phyloP scores from a whole-genome alignment of 2,888 invertebrate genomes.

The Ectropis crepuscularia region DNA sequence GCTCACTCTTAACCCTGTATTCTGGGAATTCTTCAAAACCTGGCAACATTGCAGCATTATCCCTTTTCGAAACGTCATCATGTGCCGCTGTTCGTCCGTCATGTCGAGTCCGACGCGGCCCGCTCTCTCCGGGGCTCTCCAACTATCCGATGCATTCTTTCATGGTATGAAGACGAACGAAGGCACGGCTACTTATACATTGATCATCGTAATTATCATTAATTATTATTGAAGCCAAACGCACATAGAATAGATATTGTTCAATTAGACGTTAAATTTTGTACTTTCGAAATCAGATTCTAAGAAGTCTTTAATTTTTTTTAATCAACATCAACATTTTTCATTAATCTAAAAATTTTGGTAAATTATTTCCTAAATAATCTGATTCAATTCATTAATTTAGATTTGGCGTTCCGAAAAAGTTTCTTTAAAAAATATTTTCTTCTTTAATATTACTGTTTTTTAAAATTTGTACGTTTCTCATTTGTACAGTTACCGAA shows the following conservation, averaged over 20 bases:
- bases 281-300: slow-evolving; percentile 84
- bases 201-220: slow-evolving; percentile 60
- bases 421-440: slow-evolving; percentile 84
- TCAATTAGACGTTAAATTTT: slow-evolving; percentile 79
- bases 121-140: slow-evolving; percentile 41
- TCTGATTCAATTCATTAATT: slow-evolving; percentile 77
- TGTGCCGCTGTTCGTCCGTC: slow-evolving; percentile 48
- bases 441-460: slow-evolving; percentile 79
- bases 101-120: slow-evolving; percentile 41
- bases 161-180: slow-evolving; percentile 78
- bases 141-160: slow-evolving; percentile 47
- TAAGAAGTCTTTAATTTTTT: slow-evolving; percentile 80
- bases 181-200: slow-evolving; percentile 82
- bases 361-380: slow-evolving; percentile 80
- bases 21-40: slow-evolving; percentile 55
- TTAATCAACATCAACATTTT: slow-evolving; percentile 79
- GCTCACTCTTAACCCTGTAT: slow-evolving; percentile 74
- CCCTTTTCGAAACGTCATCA: slow-evolving; percentile 57
- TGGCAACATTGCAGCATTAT: slow-evolving; percentile 50
- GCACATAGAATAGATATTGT: slow-evolving; percentile 79
- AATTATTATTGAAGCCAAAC: slow-evolving; percentile 78
- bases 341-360: slow-evolving; percentile 62
- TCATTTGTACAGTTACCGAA: slow-evolving; percentile 83
- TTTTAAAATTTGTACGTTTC: slow-evolving; percentile 82
- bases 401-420: slow-evolving; percentile 84